Base-by-base conservation (phyloP, 2,888 invertebrate genomes). In the Drosophila subsilvestris region DNA sequence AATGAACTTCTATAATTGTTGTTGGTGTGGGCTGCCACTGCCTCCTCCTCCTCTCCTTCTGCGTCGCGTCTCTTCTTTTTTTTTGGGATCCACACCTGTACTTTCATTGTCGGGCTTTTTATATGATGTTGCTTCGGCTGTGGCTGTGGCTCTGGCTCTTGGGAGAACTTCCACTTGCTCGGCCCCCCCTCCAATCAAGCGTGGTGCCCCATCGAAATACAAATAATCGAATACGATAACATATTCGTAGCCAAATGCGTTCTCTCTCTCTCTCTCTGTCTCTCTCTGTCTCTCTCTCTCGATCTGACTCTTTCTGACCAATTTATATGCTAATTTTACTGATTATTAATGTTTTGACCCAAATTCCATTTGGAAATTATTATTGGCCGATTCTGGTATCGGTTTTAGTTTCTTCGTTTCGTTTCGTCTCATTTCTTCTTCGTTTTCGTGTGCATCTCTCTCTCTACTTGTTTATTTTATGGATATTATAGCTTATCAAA, bases 321-420 rank as follows among this genome's bases (percentile, higher is more conserved):
- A 79, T 86, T 78, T 85, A 78, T 89, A 89, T 89, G 89, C 88
- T 87, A 88, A 86, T 90, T 86, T 86, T 78, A 80, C 84, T 83
- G 90, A 90, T 90, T 90, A 90, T 89, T 89, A 90, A 90, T 89
- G 88, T 79, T 78, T 79, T 89, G 89, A 90, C 90, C 91, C 80
- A 90, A 90, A 90, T 91, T 84, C 91, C 90, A 71, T 70, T 85
- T 77, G 74, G 48, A 88, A 85, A 89, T 89, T 89, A 89, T 86
- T 88, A 89, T 89, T 86, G 78, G 87, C 84, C 82, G 78, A 84
- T 87, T 81, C 76, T 70, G 44, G 50, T 68, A 79, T 85, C 71
- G 80, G 76, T 76, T 88, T 70, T 51, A 14, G 78, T 60, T 67
- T 53, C 22, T 22, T n/a, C 37, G 22, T 22, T 32, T 32, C 42